Evolutionary conservation across 2,888 invertebrate genomes (phyloP).

Genomic region (Empis stercorea): DNA sequence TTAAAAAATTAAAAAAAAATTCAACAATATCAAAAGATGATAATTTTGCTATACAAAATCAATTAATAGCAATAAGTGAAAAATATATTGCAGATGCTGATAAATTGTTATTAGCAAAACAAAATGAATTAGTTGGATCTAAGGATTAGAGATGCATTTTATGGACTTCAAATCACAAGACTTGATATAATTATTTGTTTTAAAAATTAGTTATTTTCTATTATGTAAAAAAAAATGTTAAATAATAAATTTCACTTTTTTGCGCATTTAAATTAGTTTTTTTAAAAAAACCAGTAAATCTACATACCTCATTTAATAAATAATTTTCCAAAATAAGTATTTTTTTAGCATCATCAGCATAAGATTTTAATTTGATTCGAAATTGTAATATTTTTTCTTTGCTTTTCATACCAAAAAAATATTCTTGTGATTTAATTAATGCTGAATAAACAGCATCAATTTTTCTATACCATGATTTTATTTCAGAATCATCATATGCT

Average conservation of each 20-base stretch:
- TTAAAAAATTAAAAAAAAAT: slow-evolving; percentile 59
- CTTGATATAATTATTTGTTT: too few species aligned
- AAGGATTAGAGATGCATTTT: background rate
- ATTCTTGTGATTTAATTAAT: slow-evolving; percentile 24
- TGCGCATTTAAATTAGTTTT: too few species aligned
- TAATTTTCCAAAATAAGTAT: slow-evolving; percentile 20
- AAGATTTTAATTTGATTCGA: slow-evolving; percentile 23
- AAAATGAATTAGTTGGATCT: slow-evolving; percentile 57
- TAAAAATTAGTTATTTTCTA: background rate
- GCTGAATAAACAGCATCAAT: slow-evolving; percentile 26
- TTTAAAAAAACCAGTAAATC: too few species aligned
- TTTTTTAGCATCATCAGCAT: slow-evolving; percentile 23
- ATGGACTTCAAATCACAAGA: too few species aligned
- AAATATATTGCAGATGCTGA: slow-evolving; percentile 52
- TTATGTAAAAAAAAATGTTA: slow-evolving; percentile 5
- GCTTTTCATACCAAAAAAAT: slow-evolving; percentile 26
- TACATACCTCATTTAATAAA: slow-evolving; percentile 21
- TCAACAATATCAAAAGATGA: slow-evolving; percentile 59
- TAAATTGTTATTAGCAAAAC: slow-evolving; percentile 52
- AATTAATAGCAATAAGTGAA: slow-evolving; percentile 56
- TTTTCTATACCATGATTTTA: slow-evolving; percentile 27
- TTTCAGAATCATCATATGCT: slow-evolving; percentile 22
- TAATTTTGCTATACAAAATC: slow-evolving; percentile 49
- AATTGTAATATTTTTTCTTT: slow-evolving; percentile 27
- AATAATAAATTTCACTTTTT: too few species aligned